Evolutionary conservation across 2,113 vertebrate genomes (phyloP), one percentile per base, ranked within the genome.

Genomic region (Seriola quinqueradiata): DNA sequence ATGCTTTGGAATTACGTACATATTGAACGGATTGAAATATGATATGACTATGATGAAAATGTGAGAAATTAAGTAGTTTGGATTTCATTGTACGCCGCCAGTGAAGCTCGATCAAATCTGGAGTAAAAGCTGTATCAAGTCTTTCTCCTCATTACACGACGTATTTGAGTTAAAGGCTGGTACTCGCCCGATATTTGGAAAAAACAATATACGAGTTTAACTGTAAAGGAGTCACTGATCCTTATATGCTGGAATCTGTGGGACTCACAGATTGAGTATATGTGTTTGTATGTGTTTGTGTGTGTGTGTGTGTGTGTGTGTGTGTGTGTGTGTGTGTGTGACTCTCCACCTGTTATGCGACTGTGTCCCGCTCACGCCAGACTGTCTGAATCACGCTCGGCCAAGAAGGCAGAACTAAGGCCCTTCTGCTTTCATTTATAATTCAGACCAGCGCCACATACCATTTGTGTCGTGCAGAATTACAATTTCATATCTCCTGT

Each of bases 361-460:
- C 78, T 21, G 11, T 38, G 79, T 84, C 75, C 75, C 44, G 70
- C 88, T 90, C 87, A 89, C 21, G 36, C 83, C 91, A 90, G 90
- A 83, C 83, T 89, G 85, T 83, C 81, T 92, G 90, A 93, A 92
- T 94, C 93, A 92, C 65, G 73, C 92, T 88, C 46, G 40, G 75
- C 87, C 81, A 83, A 79, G 78, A 83, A 85, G 81, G 85, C 92
- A 93, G 89, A 92, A 83, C 91, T 89, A 86, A 90, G 70, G 87
- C 89, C 90, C 87, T 78, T 93, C 92, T 94, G 91, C 89, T 91
- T 86, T 89, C 91, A 95, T 95, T 90, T 93, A 93, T 91, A 93
- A 94, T 93, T 93, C 92, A 94, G 90, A 87, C 65, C 85, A 86
- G 86, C 55, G 32, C 87, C 84, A 83, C 87, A 86, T 85, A 87